Conservation (phyloP, 2,888 invertebrate species). For the Mimumesa dahlbomi region DNA sequence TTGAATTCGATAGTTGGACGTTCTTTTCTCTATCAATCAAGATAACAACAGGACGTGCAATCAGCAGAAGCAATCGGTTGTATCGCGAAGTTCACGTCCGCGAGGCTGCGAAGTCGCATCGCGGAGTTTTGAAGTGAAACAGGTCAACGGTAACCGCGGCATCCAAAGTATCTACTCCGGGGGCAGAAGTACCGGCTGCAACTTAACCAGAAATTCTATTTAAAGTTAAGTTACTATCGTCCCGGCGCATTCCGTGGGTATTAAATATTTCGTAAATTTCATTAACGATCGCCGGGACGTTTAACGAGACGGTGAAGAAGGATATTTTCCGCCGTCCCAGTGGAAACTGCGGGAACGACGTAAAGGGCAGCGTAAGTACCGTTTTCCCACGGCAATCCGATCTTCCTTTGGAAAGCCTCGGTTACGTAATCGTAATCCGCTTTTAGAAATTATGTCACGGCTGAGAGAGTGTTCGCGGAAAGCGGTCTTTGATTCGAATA, state of each 20-base stretch:
- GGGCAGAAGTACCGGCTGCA: neutral
- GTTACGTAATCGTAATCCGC: slow-evolving; percentile 2
- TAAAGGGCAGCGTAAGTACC: no score
- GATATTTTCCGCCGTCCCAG: no score
- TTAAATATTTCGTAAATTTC: no score
- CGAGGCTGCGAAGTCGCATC: neutral
- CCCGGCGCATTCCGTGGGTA: no score
- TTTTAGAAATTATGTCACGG: slow-evolving; percentile 8
- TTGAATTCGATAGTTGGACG: neutral
- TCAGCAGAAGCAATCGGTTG: neutral
- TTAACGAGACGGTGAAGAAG: no score
- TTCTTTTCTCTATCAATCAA: neutral
- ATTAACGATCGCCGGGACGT: no score
- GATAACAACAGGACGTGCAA: neutral
- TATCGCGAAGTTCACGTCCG: neutral
- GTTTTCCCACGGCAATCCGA: no score
- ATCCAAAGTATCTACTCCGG: neutral
- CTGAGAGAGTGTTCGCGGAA: no score
- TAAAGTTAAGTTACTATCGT: neutral
- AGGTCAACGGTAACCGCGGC: slow-evolving; percentile 2
- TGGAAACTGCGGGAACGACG: neutral
- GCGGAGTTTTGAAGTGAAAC: slow-evolving; percentile 1
- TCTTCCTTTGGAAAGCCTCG: neutral
- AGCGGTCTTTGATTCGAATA: no score
- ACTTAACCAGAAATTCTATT: neutral